Conservation (phyloP, 2,113 vertebrate species). For the Bathybates hornii region DNA sequence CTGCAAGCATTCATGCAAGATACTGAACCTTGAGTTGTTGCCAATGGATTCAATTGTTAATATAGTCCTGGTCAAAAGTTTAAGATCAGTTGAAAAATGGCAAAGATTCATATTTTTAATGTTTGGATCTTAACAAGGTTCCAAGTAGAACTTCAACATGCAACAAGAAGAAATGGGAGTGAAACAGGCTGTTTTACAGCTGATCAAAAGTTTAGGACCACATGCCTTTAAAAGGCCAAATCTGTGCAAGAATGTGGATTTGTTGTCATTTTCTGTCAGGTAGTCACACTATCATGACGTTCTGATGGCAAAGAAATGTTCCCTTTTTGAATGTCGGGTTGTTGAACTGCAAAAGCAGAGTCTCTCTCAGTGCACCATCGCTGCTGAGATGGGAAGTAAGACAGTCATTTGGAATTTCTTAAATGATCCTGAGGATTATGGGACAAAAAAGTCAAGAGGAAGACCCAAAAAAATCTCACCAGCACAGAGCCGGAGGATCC, state of each 20-base stretch:
- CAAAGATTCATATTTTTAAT: not conserved
- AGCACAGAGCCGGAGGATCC: not conserved
- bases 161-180: not conserved
- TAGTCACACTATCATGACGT: not conserved
- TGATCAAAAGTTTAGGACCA: not conserved
- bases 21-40: not conserved
- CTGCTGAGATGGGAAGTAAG: not conserved
- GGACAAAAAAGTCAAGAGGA: not conserved
- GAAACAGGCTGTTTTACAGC: not conserved
- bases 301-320: not conserved
- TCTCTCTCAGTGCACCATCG: not conserved
- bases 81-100: not conserved
- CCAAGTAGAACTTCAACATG: not conserved
- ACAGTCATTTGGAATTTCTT: not conserved
- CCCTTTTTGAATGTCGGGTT: not conserved
- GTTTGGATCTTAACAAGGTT: not conserved
- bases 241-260: not conserved
- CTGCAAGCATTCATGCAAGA: not conserved
- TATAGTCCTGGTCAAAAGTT: not conserved
- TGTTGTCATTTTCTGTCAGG: not conserved
- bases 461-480: not conserved
- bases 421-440: not conserved
- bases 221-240: not conserved
- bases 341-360: not conserved
- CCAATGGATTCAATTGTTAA: not conserved